These are phyloP conservation scores for Octodonta nipae DNA, from an alignment of 2,888 invertebrate genomes.

Conservation along the genomic window DNA sequence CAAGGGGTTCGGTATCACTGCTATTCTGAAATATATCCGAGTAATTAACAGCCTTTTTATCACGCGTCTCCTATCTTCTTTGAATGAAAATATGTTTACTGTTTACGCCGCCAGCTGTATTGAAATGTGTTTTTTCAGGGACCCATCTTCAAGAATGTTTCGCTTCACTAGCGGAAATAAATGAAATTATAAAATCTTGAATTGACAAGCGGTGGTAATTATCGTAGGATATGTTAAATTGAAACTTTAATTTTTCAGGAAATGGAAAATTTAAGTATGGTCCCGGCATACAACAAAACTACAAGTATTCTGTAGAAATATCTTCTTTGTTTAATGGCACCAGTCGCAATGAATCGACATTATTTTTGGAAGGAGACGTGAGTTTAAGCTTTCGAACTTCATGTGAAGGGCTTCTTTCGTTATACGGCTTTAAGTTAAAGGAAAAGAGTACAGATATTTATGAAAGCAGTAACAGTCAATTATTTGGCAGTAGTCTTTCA, in stretches of 20 bases:
- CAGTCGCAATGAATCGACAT: conserved; percentile 56
- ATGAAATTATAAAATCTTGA: too few species aligned
- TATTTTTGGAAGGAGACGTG: conserved; percentile 48
- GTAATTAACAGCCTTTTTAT: too few species aligned
- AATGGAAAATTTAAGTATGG: conserved; percentile 51
- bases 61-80: too few species aligned
- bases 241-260: conserved; percentile 28
- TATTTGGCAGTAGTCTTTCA: conserved; percentile 44
- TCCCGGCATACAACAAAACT: conserved; percentile 47
- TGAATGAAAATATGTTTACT: too few species aligned
- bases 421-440: conserved; percentile 46
- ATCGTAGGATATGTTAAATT: background rate
- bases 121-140: too few species aligned
- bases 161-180: too few species aligned
- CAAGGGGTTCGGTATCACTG: too few species aligned
- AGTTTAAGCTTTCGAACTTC: conserved; percentile 52
- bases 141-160: too few species aligned
- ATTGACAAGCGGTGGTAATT: too few species aligned
- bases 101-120: too few species aligned
- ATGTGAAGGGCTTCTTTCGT: conserved; percentile 58
- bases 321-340: conserved; percentile 55
- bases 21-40: too few species aligned
- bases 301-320: conserved; percentile 59
- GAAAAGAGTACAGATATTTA: conserved; percentile 37
- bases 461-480: conserved; percentile 38